phyloP scores from a whole-genome alignment of 2,113 vertebrate species.

The Limnothrissa miodon region DNA sequence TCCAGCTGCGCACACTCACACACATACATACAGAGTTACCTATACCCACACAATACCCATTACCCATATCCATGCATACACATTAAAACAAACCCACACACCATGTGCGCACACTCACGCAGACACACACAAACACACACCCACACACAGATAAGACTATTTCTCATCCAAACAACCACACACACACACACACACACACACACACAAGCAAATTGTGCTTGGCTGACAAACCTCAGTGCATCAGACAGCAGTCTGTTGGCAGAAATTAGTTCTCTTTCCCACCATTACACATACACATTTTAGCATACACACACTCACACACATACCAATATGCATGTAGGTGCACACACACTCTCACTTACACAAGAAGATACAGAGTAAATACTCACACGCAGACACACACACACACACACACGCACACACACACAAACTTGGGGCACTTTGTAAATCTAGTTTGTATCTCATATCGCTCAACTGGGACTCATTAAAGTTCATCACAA shows the following conservation, averaged over 20 bases:
- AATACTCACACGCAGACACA: neutral
- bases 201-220: neutral
- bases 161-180: conserved; percentile 36
- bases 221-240: neutral
- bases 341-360: neutral
- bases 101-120: conserved; percentile 28
- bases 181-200: neutral
- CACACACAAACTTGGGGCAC: neutral
- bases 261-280: neutral
- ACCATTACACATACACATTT: neutral
- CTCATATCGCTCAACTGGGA: neutral
- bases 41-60: too few relatives aligned
- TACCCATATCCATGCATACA: conserved; percentile 16
- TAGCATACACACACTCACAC: neutral
- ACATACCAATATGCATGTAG: neutral
- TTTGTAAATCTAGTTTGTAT: neutral
- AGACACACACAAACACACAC: conserved; percentile 29
- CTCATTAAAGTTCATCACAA: neutral
- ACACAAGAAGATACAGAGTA: neutral
- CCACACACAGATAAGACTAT: too few relatives aligned
- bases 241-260: neutral
- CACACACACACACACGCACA: neutral
- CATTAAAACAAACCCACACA: neutral
- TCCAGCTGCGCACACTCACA: neutral
- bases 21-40: neutral